Conservation (phyloP, 2,888 invertebrate genomes). For the Steromphala cineraria region DNA sequence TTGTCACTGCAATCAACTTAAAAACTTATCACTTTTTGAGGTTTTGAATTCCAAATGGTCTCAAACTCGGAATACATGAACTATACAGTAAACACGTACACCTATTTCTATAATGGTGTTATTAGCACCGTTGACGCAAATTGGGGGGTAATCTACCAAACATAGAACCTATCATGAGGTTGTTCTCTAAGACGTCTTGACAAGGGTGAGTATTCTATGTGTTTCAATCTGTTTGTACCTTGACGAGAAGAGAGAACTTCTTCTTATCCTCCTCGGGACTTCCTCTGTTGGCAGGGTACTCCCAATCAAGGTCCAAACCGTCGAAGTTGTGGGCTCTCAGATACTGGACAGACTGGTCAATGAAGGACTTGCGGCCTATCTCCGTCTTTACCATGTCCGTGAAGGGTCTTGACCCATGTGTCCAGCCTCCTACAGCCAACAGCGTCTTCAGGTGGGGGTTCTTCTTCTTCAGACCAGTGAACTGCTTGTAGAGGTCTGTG, state of each 20-base stretch:
- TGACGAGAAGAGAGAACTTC: conserved; percentile 49
- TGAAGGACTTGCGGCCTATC: conserved; percentile 49
- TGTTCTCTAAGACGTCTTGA: too few relatives aligned
- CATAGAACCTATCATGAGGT: too few relatives aligned
- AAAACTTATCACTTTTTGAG: too few relatives aligned
- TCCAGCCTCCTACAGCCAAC: conserved; percentile 72
- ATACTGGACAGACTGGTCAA: conserved; percentile 53
- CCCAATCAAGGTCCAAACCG: conserved; percentile 72
- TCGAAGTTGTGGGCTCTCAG: conserved; percentile 59
- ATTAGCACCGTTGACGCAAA: neutral
- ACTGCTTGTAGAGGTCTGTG: conserved; percentile 52
- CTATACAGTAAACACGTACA: neutral
- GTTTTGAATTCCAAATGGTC: too few relatives aligned
- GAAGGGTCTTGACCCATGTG: conserved; percentile 56
- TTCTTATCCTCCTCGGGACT: conserved; percentile 59
- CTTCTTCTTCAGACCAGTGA: conserved; percentile 53
- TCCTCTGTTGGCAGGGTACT: conserved; percentile 66
- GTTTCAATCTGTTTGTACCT: conserved; percentile 39
- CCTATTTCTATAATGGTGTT: too few relatives aligned
- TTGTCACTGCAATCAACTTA: too few relatives aligned
- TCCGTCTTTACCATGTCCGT: conserved; percentile 53
- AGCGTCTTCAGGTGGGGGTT: conserved; percentile 62
- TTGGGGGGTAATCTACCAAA: too few relatives aligned
- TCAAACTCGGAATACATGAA: too few relatives aligned
- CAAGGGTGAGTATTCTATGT: too few relatives aligned